phyloP scores from a whole-genome alignment of 2,888 invertebrate genomes.

The Andrena fulva region DNA sequence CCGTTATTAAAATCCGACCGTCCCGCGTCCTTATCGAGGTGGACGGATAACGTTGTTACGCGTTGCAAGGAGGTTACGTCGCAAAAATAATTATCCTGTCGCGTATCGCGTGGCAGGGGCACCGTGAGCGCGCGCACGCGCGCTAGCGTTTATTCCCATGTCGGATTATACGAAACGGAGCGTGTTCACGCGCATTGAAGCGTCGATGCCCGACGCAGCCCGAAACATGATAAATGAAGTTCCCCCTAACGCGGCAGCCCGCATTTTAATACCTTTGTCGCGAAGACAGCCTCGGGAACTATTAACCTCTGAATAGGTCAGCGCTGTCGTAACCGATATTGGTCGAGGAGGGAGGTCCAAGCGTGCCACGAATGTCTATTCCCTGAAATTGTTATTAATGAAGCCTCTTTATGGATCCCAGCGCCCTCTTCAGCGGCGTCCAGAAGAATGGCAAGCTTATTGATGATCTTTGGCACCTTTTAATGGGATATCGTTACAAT shows the following conservation, averaged over 20 bases:
- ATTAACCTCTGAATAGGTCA: slow-evolving; percentile 40
- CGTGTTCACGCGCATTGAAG: slow-evolving; percentile 15
- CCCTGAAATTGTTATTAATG: slow-evolving; percentile 37
- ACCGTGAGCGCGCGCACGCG: background rate
- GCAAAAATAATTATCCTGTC: slow-evolving; percentile 34
- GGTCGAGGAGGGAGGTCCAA: background rate
- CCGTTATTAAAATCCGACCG: background rate
- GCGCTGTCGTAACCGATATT: slow-evolving; percentile 36
- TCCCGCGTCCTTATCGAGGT: slow-evolving; percentile 6
- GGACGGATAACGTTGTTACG: slow-evolving; percentile 38
- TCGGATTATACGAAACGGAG: slow-evolving; percentile 37
- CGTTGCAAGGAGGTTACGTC: slow-evolving; percentile 1
- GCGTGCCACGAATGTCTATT: slow-evolving; percentile 7
- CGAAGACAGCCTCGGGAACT: slow-evolving; percentile 26
- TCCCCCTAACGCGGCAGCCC: slow-evolving; percentile 6
- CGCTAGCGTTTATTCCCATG: slow-evolving; percentile 10
- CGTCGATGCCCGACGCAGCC: slow-evolving; percentile 7
- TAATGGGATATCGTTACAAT: background rate
- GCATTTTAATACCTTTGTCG: slow-evolving; percentile 39
- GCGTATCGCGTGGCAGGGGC: slow-evolving; percentile 10
- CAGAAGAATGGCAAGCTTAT: slow-evolving; percentile 14
- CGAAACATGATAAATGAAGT: slow-evolving; percentile 55
- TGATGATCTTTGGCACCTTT: slow-evolving; percentile 34
- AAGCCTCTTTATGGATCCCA: background rate
- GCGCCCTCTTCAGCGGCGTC: background rate